Conservation (phyloP, 2,888 invertebrate genomes). For the Iphiclides podalirius region DNA sequence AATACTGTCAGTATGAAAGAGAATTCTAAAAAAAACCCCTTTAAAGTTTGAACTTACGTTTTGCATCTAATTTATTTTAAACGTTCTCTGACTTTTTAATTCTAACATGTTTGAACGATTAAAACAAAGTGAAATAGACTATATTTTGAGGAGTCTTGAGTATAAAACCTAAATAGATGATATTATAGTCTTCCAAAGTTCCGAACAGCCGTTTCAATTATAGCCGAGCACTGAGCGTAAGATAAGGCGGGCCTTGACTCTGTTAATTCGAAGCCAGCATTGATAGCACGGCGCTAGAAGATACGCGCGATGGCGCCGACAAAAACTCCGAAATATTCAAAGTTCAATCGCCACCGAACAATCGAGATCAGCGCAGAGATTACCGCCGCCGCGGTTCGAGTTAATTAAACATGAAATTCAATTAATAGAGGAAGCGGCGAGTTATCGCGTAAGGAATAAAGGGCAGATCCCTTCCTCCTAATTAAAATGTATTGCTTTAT, state of each 20-base stretch:
- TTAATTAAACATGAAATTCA: constrained; percentile 80
- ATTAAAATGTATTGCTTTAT: constrained; percentile 81
- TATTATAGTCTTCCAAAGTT: neutral
- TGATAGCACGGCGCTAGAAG: constrained; percentile 28
- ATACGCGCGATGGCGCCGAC: constrained; percentile 31
- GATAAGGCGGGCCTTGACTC: constrained; percentile 23
- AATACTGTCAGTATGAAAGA: too few species aligned
- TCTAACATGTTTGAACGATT: too few species aligned
- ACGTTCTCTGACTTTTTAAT: too few species aligned
- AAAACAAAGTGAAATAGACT: too few species aligned
- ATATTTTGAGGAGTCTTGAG: too few species aligned
- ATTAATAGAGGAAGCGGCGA: constrained; percentile 73
- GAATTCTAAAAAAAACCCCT: too few species aligned
- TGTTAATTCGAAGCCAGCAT: constrained; percentile 36
- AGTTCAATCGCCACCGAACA: constrained; percentile 48
- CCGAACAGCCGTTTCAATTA: neutral
- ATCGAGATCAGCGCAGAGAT: constrained; percentile 60
- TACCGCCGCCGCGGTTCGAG: constrained; percentile 63
- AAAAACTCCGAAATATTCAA: constrained; percentile 55
- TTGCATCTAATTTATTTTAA: too few species aligned
- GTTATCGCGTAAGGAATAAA: constrained; percentile 77
- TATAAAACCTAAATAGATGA: too few species aligned
- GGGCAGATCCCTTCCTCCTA: constrained; percentile 74
- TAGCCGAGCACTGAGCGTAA: neutral
- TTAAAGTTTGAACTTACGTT: too few species aligned